Base-by-base conservation (phyloP, 35 echinoderm and acorn worm species). In the Heliocidaris erythrogramma region DNA sequence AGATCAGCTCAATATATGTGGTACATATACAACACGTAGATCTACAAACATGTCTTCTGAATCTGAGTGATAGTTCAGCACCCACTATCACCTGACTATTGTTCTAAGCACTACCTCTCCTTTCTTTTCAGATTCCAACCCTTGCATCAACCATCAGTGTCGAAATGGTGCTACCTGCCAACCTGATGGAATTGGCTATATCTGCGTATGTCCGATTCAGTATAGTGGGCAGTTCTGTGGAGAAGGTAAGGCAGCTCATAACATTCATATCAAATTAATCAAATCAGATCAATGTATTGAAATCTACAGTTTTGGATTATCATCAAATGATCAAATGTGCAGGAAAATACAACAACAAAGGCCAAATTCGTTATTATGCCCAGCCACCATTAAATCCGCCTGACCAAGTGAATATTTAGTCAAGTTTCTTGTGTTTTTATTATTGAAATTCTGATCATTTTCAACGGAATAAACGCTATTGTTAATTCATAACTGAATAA, bases 61-160 rank as follows among this genome's bases (percentile, higher is more conserved):
- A n/a, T n/a, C n/a, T n/a, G n/a, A n/a, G n/a, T n/a, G n/a, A n/a
- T n/a, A n/a, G n/a, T 53, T 53, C 8, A 12, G 52, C 10, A 11
- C 14, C 52, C 10, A 56, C 52, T 56, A n/a, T n/a, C n/a, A n/a
- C n/a, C n/a, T n/a, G n/a, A n/a, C n/a, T n/a, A 56, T 56, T 13
- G 52, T 56, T 56, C 11, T 56, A 10, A 14, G 52, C 9, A 11
- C 52, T 24, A 48, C 12, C 35, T 94, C 7, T 30, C 86, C 7
- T 60, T 14, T 89, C 87, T 56, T 17, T 94, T n/a, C 35, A 95
- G 95, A 95, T 14, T 65, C 95, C 10, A 65, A 95, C 48, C 95
- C 95, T 9, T 95, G 95, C 49, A 49, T 90, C 88, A n/a, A 93
- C 18, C 59, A 93, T 56, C 61, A 32, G 48, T 95, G 95, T 95